A percentile compares a stretch with the other conserved stretches of the same genome.
phyloP scores from a whole-genome alignment of 2,888 invertebrate species.

The Petrophora chlorosata region DNA sequence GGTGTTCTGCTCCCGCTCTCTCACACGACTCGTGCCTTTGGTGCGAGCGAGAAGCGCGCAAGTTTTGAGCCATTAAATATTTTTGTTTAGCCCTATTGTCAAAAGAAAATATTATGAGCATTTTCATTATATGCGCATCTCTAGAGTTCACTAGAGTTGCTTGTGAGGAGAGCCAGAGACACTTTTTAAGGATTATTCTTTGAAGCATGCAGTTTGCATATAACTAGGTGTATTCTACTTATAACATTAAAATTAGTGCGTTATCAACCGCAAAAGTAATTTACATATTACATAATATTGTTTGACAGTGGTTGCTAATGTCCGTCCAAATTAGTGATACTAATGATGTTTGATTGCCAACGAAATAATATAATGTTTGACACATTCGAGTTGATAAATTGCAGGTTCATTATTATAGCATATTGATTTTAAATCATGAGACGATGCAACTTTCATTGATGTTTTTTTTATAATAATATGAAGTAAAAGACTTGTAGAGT shows the following conservation, averaged over 20 bases:
- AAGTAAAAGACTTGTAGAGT: slow-evolving; percentile 8
- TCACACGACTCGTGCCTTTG: slow-evolving; percentile 25
- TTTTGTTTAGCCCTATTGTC: slow-evolving; percentile 80
- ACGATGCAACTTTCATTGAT: slow-evolving; percentile 8
- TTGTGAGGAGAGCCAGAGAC: background rate
- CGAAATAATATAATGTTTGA: slow-evolving; percentile 45
- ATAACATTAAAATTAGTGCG: too few species aligned
- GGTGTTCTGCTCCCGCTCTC: slow-evolving; percentile 61
- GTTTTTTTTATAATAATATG: background rate
- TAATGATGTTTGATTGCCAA: slow-evolving; percentile 52
- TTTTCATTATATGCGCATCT: slow-evolving; percentile 71
- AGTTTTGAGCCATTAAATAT: slow-evolving; percentile 78
- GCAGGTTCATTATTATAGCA: slow-evolving; percentile 28
- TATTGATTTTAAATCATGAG: background rate
- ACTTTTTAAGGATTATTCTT: too few species aligned
- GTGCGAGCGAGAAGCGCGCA: slow-evolving; percentile 65
- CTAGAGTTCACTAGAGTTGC: slow-evolving; percentile 15
- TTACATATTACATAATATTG: slow-evolving; percentile 30
- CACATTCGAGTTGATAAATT: slow-evolving; percentile 37
- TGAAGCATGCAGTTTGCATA: too few species aligned
- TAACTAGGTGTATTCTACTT: too few species aligned
- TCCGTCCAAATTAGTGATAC: slow-evolving; percentile 48
- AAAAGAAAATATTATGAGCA: slow-evolving; percentile 75
- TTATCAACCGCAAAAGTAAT: slow-evolving; percentile 26
- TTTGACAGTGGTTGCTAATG: slow-evolving; percentile 39